Percentiles rank a stretch among this genome's conserved stretches.
Evolutionary conservation across 2,888 invertebrate genomes (phyloP).

Genomic region (Drosophila putrida): DNA sequence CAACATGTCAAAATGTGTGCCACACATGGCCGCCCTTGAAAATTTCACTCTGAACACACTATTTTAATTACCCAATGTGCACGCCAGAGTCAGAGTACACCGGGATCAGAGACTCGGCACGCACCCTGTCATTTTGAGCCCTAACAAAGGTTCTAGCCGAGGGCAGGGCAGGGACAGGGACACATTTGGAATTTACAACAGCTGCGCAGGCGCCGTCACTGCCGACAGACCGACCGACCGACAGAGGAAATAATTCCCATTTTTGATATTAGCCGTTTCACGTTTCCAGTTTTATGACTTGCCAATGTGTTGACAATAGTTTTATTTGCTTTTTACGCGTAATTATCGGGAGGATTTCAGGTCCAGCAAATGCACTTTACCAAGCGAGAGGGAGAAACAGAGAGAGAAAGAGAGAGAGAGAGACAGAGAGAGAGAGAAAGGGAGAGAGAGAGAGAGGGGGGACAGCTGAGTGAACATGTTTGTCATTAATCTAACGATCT

Average conservation of each 20-base stretch:
- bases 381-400: not conserved
- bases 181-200: conserved; percentile 60
- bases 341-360: conserved; percentile 54
- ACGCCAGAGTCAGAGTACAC: conserved; percentile 5
- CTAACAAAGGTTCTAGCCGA: conserved; percentile 49
- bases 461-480: conserved; percentile 41
- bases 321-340: conserved; percentile 76
- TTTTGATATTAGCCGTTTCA: conserved; percentile 51
- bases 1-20: conserved; percentile 56
- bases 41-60: conserved; percentile 71
- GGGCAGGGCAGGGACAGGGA: conserved; percentile 5
- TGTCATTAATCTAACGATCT: conserved; percentile 58
- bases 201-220: conserved; percentile 77
- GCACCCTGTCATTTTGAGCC: conserved; percentile 68
- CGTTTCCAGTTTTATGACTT: conserved; percentile 48
- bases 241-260: conserved; percentile 1
- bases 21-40: conserved; percentile 77
- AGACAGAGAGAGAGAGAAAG: not conserved
- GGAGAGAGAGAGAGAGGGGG: conserved; percentile 1
- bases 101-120: conserved; percentile 42
- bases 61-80: conserved; percentile 72
- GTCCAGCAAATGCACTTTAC: conserved; percentile 58
- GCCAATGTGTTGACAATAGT: conserved; percentile 72
- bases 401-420: not conserved
- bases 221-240: conserved; percentile 18